A percentile compares a stretch with the other conserved stretches of the same genome.
Conservation (phyloP, 2,888 invertebrate genomes). For the Micoletzkya japonica region DNA sequence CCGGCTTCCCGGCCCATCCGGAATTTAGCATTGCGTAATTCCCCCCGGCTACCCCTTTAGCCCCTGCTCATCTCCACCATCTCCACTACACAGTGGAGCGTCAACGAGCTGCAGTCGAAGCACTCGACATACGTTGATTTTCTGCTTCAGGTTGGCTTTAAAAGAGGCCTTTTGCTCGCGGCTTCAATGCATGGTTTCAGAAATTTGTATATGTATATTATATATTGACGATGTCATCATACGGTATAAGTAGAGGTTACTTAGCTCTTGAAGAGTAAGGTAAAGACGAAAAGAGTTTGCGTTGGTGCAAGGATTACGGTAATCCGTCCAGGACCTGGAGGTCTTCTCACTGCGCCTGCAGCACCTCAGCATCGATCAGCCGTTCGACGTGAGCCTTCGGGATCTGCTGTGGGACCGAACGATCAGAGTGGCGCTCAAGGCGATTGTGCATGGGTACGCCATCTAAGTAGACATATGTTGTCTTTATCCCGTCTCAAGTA, state of each 20-base stretch:
- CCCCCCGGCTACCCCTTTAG: not conserved
- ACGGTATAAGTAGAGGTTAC: not conserved
- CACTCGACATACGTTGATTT: constrained; percentile 81
- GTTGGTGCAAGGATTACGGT: not conserved
- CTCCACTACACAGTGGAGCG: constrained; percentile 84
- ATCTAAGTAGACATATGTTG: not conserved
- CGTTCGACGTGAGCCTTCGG: constrained; percentile 66
- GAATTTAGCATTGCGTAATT: not conserved
- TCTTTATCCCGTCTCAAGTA: too few relatives aligned
- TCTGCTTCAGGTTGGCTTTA: constrained; percentile 62
- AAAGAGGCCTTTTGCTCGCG: not conserved
- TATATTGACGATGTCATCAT: not conserved
- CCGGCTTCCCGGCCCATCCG: not conserved
- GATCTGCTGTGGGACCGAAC: constrained; percentile 78
- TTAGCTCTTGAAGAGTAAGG: not conserved
- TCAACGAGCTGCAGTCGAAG: constrained; percentile 83
- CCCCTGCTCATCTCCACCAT: constrained; percentile 76
- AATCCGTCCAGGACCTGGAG: constrained; percentile 44
- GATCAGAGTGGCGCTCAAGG: constrained; percentile 81
- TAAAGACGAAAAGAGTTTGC: not conserved
- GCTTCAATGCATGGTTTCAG: not conserved
- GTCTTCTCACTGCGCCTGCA: constrained; percentile 41
- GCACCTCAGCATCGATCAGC: constrained; percentile 8
- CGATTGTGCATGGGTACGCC: constrained; percentile 83
- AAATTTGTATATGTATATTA: not conserved